A percentile compares a stretch with the other conserved stretches of the same genome.
Conservation (phyloP, 2,888 invertebrate species). For the Neuroscelio doddi region DNA sequence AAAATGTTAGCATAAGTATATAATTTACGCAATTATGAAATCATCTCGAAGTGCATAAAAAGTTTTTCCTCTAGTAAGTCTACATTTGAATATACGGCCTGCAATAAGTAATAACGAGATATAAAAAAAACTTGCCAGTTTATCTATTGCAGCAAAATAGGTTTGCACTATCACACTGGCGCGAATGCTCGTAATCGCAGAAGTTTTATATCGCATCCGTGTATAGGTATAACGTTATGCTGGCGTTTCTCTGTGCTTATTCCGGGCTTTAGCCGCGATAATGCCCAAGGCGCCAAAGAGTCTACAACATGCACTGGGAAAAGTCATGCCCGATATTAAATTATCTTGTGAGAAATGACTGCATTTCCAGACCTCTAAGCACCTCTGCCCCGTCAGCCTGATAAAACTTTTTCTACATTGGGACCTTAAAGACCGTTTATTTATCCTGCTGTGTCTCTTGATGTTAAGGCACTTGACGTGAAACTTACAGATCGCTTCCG, state of each 20-base stretch:
- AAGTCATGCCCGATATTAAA: conserved; percentile 33
- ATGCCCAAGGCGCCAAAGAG: conserved; percentile 33
- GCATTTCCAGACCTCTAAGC: conserved; percentile 23
- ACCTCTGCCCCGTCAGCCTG: conserved; percentile 9
- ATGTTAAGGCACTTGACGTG: background rate
- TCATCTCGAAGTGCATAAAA: too few relatives aligned
- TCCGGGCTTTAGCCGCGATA: conserved; percentile 13
- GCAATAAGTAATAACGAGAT: too few relatives aligned
- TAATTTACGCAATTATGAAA: too few relatives aligned
- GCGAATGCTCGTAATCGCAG: conserved; percentile 25
- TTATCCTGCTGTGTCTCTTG: background rate
- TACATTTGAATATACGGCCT: too few relatives aligned
- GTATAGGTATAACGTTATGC: conserved; percentile 7
- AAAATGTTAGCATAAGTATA: too few relatives aligned
- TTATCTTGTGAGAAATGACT: conserved; percentile 38
- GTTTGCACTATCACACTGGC: conserved; percentile 16
- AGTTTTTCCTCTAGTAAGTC: too few relatives aligned
- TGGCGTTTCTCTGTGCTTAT: too few relatives aligned
- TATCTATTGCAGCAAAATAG: conserved; percentile 12
- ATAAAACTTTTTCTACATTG: conserved; percentile 17
- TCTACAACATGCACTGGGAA: conserved; percentile 8
- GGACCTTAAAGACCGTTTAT: background rate
- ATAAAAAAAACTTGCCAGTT: conserved; percentile 11
- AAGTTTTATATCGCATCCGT: conserved; percentile 20
- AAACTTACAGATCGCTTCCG: too few relatives aligned